Conservation (phyloP, 2,888 invertebrate genomes). For the Amphipyra tragopoginis region DNA sequence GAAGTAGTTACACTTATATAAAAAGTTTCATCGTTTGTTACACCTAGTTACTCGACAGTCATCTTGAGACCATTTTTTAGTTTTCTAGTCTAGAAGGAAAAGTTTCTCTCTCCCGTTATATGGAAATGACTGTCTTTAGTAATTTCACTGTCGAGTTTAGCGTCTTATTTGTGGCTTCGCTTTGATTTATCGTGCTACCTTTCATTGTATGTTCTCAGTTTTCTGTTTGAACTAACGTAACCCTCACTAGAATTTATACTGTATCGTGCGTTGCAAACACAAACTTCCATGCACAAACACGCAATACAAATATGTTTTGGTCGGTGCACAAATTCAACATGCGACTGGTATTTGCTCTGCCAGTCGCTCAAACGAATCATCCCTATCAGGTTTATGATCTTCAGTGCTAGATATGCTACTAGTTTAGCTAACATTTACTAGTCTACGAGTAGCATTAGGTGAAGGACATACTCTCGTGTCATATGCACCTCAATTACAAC, state of each 20-base stretch:
- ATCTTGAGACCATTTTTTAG: constrained; percentile 41
- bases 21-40: constrained; percentile 49
- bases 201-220: not conserved
- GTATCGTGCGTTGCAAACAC: too few relatives aligned
- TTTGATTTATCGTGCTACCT: not conserved
- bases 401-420: too few relatives aligned
- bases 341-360: too few relatives aligned
- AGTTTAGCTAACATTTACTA: too few relatives aligned
- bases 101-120: constrained; percentile 35
- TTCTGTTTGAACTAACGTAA: not conserved
- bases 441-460: too few relatives aligned
- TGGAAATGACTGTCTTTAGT: constrained; percentile 31
- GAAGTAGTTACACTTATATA: constrained; percentile 39
- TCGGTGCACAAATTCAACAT: too few relatives aligned
- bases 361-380: too few relatives aligned
- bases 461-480: too few relatives aligned
- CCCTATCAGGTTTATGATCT: too few relatives aligned
- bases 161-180: constrained; percentile 11
- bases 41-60: constrained; percentile 39
- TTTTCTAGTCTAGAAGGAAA: constrained; percentile 33
- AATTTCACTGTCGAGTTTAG: constrained; percentile 25
- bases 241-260: too few relatives aligned
- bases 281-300: too few relatives aligned
- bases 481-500: not conserved
- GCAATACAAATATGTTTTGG: too few relatives aligned